Evolutionary conservation across 2,113 vertebrate genomes (phyloP).

Genomic region (Symphodus melops): DNA sequence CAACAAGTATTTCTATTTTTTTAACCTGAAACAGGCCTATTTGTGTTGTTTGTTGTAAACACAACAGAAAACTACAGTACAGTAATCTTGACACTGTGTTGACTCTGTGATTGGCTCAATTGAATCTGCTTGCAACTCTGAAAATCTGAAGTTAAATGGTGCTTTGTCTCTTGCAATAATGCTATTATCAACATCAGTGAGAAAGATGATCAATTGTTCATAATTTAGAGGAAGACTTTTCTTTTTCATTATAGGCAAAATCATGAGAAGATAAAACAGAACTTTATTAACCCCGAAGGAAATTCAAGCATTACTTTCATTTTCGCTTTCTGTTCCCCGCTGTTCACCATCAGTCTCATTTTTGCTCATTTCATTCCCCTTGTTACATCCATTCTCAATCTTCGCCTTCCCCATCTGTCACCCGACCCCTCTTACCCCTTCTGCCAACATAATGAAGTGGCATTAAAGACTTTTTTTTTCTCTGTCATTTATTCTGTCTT

Average conservation of each 20-base stretch:
- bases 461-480: constrained; percentile 11
- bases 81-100: constrained; percentile 18
- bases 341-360: constrained; percentile 17
- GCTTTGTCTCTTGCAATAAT: constrained; percentile 7
- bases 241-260: constrained; percentile 17
- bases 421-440: constrained; percentile 39
- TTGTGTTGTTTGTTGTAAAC: neutral
- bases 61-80: neutral
- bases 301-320: neutral
- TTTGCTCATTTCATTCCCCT: constrained; percentile 10
- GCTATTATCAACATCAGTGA: constrained; percentile 15
- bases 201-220: constrained; percentile 14
- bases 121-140: neutral
- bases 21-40: neutral
- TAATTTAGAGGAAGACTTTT: constrained; percentile 11
- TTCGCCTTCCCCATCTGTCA: constrained; percentile 50
- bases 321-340: neutral
- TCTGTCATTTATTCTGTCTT: neutral
- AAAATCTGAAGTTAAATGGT: constrained; percentile 22
- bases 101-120: constrained; percentile 14
- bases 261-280: too few species aligned
- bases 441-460: constrained; percentile 45
- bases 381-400: constrained; percentile 46
- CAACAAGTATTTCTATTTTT: neutral
- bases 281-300: too few species aligned